Conservation (phyloP, 2,113 vertebrate species). For the Meles meles region DNA sequence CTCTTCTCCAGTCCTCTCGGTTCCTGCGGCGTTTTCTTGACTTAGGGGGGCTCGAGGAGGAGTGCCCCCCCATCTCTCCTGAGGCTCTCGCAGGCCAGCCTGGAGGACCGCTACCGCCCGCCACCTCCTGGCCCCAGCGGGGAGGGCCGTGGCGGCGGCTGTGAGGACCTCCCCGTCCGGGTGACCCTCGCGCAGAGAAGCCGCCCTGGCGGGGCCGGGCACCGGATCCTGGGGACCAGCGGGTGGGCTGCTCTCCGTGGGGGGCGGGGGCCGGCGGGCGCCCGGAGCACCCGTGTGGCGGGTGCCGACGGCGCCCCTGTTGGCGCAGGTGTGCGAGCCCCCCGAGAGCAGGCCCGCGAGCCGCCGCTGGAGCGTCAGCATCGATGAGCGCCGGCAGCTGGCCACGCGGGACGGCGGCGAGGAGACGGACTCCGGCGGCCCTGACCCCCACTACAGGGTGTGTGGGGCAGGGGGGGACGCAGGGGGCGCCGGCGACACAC, state of each 20-base stretch:
- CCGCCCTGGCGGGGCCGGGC: fast-evolving
- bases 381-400: background rate
- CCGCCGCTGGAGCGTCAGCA: conserved; percentile 51
- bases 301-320: fast-evolving
- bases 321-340: conserved; percentile 24
- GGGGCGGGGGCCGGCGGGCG: background rate
- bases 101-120: background rate
- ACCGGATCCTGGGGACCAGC: no score
- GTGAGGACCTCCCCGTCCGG: fast-evolving
- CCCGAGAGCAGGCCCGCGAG: fast-evolving
- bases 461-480: fast-evolving
- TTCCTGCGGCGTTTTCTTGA: background rate
- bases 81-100: background rate
- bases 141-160: fast-evolving
- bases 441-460: fast-evolving
- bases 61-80: fast-evolving
- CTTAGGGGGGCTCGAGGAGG: background rate
- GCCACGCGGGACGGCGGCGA: background rate
- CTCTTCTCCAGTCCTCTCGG: background rate
- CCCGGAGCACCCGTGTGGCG: fast-evolving
- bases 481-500: no score
- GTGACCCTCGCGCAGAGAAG: fast-evolving
- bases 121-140: fast-evolving
- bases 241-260: fast-evolving
- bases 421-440: fast-evolving